Percentiles rank a stretch among this genome's conserved stretches.
Conservation (phyloP, 2,797 vertebrate species). For the Trematomus bernacchii region DNA sequence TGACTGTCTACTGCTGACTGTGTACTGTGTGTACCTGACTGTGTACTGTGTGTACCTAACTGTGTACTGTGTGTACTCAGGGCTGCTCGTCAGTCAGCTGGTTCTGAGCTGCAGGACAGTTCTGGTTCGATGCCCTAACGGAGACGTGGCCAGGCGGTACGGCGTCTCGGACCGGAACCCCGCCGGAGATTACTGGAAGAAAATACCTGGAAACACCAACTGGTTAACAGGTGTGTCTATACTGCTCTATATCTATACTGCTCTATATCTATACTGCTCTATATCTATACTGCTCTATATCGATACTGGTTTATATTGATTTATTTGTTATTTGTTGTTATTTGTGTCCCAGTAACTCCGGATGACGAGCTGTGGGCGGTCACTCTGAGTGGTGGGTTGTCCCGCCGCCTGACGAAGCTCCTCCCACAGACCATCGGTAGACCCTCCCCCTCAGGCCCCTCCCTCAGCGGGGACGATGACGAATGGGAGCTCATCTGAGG, state of each 20-base stretch:
- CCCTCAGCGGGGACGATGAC: slow-evolving; percentile 89
- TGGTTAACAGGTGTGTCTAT: slow-evolving; percentile 86
- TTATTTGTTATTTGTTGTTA: background rate
- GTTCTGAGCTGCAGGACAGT: slow-evolving; percentile 90
- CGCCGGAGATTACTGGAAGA: slow-evolving; percentile 99
- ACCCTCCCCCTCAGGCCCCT: slow-evolving; percentile 71
- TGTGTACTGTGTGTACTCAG: slow-evolving; percentile 67
- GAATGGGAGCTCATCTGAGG: slow-evolving; percentile 97
- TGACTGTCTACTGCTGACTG: too few species aligned
- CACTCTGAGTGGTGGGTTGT: slow-evolving; percentile 87
- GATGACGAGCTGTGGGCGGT: slow-evolving; percentile 95
- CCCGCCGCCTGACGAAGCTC: slow-evolving; percentile 93
- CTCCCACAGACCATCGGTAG: slow-evolving; percentile 84
- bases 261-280: background rate
- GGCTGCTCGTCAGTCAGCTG: slow-evolving; percentile 92
- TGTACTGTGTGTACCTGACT: too few species aligned
- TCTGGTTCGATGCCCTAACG: slow-evolving; percentile 94
- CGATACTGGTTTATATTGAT: background rate
- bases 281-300: background rate
- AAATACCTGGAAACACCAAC: slow-evolving; percentile 89
- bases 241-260: background rate
- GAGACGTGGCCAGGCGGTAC: slow-evolving; percentile 93
- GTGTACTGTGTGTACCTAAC: too few species aligned
- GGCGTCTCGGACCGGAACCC: slow-evolving; percentile 93
- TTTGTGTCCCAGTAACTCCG: slow-evolving; percentile 87